Evolutionary conservation across 2,888 invertebrate genomes (phyloP).

Genomic region (Crioceris asparagi): DNA sequence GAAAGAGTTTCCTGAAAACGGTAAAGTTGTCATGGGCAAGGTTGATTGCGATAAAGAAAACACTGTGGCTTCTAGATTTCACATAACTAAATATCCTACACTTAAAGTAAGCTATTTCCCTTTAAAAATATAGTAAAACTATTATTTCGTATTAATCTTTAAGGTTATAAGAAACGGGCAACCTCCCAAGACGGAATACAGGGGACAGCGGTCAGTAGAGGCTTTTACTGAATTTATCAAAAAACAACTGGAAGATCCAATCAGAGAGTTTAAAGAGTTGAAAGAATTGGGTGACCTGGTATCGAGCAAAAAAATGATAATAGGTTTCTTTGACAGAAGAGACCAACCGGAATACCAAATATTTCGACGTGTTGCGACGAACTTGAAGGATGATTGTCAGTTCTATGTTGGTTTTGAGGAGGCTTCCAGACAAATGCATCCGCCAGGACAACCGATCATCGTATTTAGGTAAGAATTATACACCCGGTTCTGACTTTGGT

Average conservation of each 20-base stretch:
- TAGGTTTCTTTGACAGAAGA: conserved; percentile 80
- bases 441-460: conserved; percentile 69
- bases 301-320: conserved; percentile 72
- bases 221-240: conserved; percentile 82
- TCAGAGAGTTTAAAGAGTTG: conserved; percentile 63
- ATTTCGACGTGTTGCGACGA: conserved; percentile 72
- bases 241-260: conserved; percentile 79
- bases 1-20: conserved; percentile 65
- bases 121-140: neutral
- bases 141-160: too few relatives aligned
- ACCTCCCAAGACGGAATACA: conserved; percentile 80
- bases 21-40: conserved; percentile 87
- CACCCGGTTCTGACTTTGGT: too few relatives aligned
- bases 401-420: conserved; percentile 89
- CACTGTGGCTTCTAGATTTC: conserved; percentile 78
- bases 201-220: conserved; percentile 81
- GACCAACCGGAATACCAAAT: conserved; percentile 72
- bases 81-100: conserved; percentile 97
- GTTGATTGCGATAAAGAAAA: conserved; percentile 95
- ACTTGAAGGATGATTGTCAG: conserved; percentile 89
- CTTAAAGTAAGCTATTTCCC: conserved; percentile 52
- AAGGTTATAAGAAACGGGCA: conserved; percentile 76
- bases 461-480: conserved; percentile 53
- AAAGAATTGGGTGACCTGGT: conserved; percentile 66
- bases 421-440: conserved; percentile 73